Evolutionary conservation across 2,113 vertebrate species (phyloP), one percentile per base, ranked within the genome.

Genomic region (Ophiodon elongatus): DNA sequence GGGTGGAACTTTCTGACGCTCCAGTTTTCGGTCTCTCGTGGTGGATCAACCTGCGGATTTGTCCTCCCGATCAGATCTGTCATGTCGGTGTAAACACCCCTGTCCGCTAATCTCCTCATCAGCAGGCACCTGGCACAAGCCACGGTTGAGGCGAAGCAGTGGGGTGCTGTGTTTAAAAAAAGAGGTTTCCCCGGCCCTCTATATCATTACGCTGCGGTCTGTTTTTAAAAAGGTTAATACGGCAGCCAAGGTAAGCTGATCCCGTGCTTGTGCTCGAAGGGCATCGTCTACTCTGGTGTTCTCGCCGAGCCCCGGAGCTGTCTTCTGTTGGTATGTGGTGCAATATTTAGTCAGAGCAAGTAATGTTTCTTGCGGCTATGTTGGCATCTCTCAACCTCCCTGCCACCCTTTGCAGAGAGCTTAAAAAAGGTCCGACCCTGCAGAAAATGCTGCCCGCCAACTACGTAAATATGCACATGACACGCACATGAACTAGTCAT

Each of bases 191-290:
- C 39, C 19, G 3, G 50, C 8, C 23, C 43, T n/a, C 72, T 73
- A 68, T 82, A 52, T 91, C 82, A 90, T 89, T 77, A 66, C 82
- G 67, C 82, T 47, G 43, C 31, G 43, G 71, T 76, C 64, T n/a
- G 47, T 84, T 84, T 89, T 76, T 54, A 29, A 89, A 85, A 88
- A 90, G 89, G 89, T 90, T 91, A 88, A 88, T 80, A 79, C 82
- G 88, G 79, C 69, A 83, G 80, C 63, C 86, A 79, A 86, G 82
- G 88, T 90, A 92, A 90, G 77, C 66, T 83, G 91, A 93, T 92
- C 88, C 76, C 47, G 41, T 73, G 69, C 45, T 72, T 70, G 63
- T 71, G 77, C 83, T 87, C 78, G 72, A 90, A 89, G 85, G 86
- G 79, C 84, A 88, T 74, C 72, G 69, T 87, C 80, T 73, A 73